Evolutionary conservation across 2,797 vertebrate genomes (phyloP), one percentile per base, ranked within the genome.

Genomic region (Melanotaenia boesemani): DNA sequence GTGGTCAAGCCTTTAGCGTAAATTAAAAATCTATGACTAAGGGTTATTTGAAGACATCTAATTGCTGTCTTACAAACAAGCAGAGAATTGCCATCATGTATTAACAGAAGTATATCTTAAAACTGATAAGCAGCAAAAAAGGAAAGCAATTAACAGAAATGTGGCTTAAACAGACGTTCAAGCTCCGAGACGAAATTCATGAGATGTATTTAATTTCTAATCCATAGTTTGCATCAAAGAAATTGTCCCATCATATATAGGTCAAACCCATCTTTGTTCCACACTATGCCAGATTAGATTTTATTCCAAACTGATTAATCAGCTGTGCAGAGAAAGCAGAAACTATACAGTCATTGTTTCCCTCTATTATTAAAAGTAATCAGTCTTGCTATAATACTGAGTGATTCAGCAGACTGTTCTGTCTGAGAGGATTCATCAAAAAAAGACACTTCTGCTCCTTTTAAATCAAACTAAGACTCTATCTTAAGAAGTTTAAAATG

Each of bases 31-130:
- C 22, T 63, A 4, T 62, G 41, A 79, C 65, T 79, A 28, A 39
- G 46, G 68, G 70, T 80, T 81, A 76, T 71, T 83, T 77, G 62
- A 77, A 68, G 73, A 65, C 76, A 65, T 79, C 48, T 61, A 20
- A 20, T 5, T 6, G 44, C 44, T 20, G 44, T 20, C 18, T 46
- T 46, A 7, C 58, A 80, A 80, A 87, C 76, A 79, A 85, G 77
- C n/a, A 64, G 69, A 68, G 50, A 3, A 52, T 65, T 10, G 52
- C 67, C 55, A 68, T 20, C 54, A 2, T 50, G 6, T 65, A 18
- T 36, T 79, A 39, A 62, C 74, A 12, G 70, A 81, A 63, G 32
- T 12, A 15, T 39, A 6, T 58, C 22, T 22, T 24, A 32, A 69
- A 70, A 65, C 16, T 46, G 4, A 20, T 20, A 66, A 44, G 28